Evolutionary conservation across 2,888 invertebrate genomes (phyloP).

Genomic region (Crossocerus cetratus): DNA sequence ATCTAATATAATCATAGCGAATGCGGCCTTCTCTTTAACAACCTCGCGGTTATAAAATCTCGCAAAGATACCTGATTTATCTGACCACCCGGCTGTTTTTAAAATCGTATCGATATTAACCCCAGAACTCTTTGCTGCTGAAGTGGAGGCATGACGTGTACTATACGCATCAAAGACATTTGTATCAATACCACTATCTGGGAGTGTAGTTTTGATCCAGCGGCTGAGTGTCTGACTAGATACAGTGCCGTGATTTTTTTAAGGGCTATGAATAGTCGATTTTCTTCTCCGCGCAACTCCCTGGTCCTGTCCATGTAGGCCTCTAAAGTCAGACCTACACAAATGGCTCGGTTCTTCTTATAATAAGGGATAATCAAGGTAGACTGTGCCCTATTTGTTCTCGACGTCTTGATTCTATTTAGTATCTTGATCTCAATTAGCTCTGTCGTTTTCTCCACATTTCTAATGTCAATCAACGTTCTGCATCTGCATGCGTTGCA

Average conservation of each 20-base stretch:
- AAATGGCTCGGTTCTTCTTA: background rate
- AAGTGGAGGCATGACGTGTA: constrained; percentile 11
- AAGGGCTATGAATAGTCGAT: background rate
- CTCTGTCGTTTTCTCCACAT: no score
- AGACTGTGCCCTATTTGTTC: no score
- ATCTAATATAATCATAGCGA: no score
- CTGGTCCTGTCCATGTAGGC: no score
- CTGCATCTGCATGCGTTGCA: constrained; percentile 1
- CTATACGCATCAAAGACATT: background rate
- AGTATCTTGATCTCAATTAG: constrained; percentile 16
- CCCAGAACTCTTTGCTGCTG: background rate
- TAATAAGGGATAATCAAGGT: no score
- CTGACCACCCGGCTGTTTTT: constrained; percentile 9
- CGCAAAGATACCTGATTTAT: background rate
- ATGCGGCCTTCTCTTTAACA: background rate
- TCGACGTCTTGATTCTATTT: constrained; percentile 10
- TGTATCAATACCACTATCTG: constrained; percentile 5
- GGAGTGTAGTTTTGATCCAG: constrained; percentile 1
- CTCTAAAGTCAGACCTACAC: background rate
- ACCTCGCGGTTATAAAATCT: constrained; percentile 6
- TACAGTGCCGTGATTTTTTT: background rate
- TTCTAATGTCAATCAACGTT: constrained; percentile 3
- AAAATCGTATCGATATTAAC: constrained; percentile 5
- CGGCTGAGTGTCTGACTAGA: constrained; percentile 12
- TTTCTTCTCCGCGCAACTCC: no score